These are phyloP conservation scores for Squalus acanthias DNA, from an alignment of 2,797 vertebrate species.

Conservation along the genomic window DNA sequence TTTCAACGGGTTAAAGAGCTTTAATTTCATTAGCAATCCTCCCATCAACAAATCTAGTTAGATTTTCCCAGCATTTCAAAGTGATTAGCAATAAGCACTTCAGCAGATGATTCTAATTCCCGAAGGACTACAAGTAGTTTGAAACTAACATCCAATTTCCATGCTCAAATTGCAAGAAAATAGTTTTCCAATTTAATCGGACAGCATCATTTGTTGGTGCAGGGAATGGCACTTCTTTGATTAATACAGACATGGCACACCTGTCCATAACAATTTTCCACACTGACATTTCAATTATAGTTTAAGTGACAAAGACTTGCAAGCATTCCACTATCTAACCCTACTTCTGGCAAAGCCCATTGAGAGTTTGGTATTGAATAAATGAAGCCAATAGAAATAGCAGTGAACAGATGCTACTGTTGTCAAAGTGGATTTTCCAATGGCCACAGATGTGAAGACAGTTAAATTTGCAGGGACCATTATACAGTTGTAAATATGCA, in stretches of 20 bases:
- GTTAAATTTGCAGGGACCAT: background rate
- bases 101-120: background rate
- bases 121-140: background rate
- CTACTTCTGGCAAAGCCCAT: background rate
- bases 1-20: background rate
- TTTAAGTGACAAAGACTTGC: background rate
- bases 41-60: background rate
- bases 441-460: slow-evolving; percentile 2
- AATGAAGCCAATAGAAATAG: background rate
- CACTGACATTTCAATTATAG: background rate
- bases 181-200: background rate
- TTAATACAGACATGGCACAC: background rate
- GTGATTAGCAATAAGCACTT: background rate
- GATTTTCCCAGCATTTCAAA: background rate
- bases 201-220: background rate
- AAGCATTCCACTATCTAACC: background rate
- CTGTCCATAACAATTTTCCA: slow-evolving; percentile 35
- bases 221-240: background rate
- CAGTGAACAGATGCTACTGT: slow-evolving; percentile 9
- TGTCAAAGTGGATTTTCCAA: slow-evolving; percentile 28
- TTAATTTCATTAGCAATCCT: background rate
- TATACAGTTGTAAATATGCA: background rate
- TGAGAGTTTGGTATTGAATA: slow-evolving; percentile 12
- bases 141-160: slow-evolving; percentile 13
- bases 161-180: slow-evolving; percentile 3